phyloP scores from a whole-genome alignment of 2,797 vertebrate genomes.

The Urosaurus nigricauda region DNA sequence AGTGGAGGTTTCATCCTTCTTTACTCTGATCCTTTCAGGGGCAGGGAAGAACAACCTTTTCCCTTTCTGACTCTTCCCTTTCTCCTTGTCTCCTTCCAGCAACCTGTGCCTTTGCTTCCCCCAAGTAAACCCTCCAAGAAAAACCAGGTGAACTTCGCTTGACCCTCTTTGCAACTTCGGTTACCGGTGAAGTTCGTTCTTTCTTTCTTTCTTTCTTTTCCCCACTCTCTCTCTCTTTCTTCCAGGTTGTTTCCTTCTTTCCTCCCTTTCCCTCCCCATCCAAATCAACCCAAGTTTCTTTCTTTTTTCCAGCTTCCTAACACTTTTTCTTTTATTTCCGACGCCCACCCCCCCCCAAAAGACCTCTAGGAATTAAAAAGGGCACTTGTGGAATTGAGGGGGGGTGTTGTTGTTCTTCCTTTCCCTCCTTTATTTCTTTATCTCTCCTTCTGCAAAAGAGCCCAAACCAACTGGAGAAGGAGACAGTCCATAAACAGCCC shows the following conservation, averaged over 20 bases:
- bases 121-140: too few relatives aligned
- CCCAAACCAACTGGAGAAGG: constrained; percentile 5
- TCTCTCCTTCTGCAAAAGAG: constrained; percentile 38
- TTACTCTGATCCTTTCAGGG: neutral
- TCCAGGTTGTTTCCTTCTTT: neutral
- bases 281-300: too few relatives aligned
- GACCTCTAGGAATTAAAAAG: constrained; percentile 32
- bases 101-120: constrained; percentile 59
- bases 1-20: constrained; percentile 29
- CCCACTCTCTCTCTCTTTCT: neutral
- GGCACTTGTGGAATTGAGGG: constrained; percentile 26
- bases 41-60: neutral
- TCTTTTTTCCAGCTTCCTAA: constrained; percentile 59
- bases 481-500: constrained; percentile 82
- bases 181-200: constrained; percentile 79
- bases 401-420: neutral
- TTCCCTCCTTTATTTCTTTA: constrained; percentile 10
- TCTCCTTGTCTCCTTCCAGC: constrained; percentile 38
- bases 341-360: constrained; percentile 15
- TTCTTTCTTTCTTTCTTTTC: constrained; percentile 77
- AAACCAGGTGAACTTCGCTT: constrained; percentile 85
- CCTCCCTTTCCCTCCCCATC: neutral
- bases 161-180: constrained; percentile 87
- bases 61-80: neutral
- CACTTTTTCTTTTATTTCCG: constrained; percentile 2